Percentiles rank a stretch among this genome's conserved stretches.
Conservation (phyloP, 2,888 invertebrate species). For the Cataglyphis altisquamis region DNA sequence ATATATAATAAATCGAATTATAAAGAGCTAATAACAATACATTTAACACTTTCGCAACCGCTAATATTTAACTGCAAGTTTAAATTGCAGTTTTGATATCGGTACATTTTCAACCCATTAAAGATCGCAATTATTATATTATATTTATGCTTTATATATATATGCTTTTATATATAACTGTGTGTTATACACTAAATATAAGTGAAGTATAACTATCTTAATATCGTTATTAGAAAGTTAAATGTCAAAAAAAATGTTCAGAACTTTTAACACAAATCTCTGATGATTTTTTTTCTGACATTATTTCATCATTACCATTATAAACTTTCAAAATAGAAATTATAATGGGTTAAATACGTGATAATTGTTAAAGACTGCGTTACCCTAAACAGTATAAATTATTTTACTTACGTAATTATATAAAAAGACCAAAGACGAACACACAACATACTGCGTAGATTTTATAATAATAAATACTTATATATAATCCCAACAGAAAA, state of each 20-base stretch:
- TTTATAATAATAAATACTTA: conserved; percentile 3
- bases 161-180: background rate
- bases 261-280: background rate
- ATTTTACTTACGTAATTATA: conserved; percentile 46
- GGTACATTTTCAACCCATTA: conserved; percentile 42
- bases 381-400: conserved; percentile 50
- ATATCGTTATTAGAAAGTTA: background rate
- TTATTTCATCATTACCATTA: background rate
- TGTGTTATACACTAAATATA: background rate
- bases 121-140: conserved; percentile 12
- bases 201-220: background rate
- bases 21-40: conserved; percentile 18
- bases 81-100: conserved; percentile 3
- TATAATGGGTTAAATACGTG: conserved; percentile 40
- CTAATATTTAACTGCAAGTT: conserved; percentile 17
- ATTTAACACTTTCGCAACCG: conserved; percentile 52
- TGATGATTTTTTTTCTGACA: background rate
- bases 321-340: background rate
- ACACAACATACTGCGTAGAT: conserved; percentile 6
- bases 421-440: conserved; percentile 18
- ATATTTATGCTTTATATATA: background rate
- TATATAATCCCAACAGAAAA: background rate
- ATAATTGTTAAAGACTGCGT: conserved; percentile 1
- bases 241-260: background rate
- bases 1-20: conserved; percentile 26